Evolutionary conservation across 2,888 invertebrate genomes (phyloP), one percentile per base, ranked within the genome.

Genomic region (Acronicta psi): DNA sequence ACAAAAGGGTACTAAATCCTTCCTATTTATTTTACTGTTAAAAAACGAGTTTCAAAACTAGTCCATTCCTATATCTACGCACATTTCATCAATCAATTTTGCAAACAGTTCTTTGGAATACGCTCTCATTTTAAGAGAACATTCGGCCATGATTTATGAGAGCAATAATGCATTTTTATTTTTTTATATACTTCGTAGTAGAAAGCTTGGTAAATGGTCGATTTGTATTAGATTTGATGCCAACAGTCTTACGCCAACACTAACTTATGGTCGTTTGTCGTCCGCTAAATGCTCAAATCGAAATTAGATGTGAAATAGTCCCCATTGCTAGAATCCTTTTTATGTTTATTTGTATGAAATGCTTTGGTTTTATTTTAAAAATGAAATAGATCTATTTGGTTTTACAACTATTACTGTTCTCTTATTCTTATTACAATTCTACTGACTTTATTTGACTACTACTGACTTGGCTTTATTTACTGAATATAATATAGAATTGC

Each of bases 161-260:
- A 41, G 37, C 38, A 46, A 42, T 65, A 59, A 59, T 59, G 53
- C 42, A 60, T 43, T 54, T 62, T 43, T 10, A 59, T 46, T 31
- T 52, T 59, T 66, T 52, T 53, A 57, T 57, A 40, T 43, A 62
- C 38, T 18, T 23, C 57, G 49, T 41, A 37, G 43, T 45, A 63
- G 44, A 58, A 58, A 54, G 49, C 62, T 50, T 52, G 18, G 58
- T 69, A 66, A 69, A 57, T 62, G 34, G 56, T 31, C 49, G 36
- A 61, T 64, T 76, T 59, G 56, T 56, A 49, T 42, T 23, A 41
- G 55, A 55, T 37, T 34, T 34, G 13, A 53, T 64, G 76, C 73
- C 71, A 66, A 73, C 31, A 42, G n/a, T 44, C 42, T 47, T 17
- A 44, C 14, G 9, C n/a, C 13, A n/a, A 36, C 34, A 20, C 29